Conservation (phyloP, 2,797 vertebrate species). For the Psittacula echo region DNA sequence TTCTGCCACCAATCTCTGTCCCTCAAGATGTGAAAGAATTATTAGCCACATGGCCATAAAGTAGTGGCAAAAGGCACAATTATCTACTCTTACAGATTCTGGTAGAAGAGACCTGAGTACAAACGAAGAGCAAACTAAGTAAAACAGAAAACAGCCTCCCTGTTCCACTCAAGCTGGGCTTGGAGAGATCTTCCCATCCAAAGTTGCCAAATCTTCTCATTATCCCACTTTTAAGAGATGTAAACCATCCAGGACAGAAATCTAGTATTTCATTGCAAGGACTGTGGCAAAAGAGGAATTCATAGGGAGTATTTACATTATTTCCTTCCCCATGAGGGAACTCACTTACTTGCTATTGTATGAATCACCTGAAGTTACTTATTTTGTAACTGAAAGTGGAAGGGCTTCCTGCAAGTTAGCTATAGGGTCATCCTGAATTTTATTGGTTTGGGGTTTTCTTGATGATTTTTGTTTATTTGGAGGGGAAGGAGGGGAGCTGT, state of each 20-base stretch:
- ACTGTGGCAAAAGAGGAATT: neutral
- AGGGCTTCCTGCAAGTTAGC: neutral
- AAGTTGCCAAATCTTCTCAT: neutral
- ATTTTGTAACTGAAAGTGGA: neutral
- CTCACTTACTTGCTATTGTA: neutral
- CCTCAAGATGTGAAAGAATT: slow-evolving; percentile 48
- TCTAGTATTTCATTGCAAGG: neutral
- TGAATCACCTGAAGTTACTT: neutral
- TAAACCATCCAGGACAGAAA: neutral
- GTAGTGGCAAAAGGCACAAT: neutral
- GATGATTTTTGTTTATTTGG: neutral
- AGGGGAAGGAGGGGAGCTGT: neutral
- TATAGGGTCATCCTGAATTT: neutral
- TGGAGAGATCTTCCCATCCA: neutral
- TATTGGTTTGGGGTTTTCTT: neutral
- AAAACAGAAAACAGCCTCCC: neutral
- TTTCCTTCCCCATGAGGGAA: neutral
- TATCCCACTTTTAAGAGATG: neutral
- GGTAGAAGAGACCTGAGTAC: neutral
- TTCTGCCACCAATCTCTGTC: slow-evolving; percentile 8
- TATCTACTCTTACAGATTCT: neutral
- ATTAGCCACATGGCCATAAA: slow-evolving; percentile 1
- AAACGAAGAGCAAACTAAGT: neutral
- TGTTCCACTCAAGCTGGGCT: neutral
- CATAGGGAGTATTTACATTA: neutral